Evolutionary conservation across 2,888 invertebrate species (phyloP), one percentile per base, ranked within the genome.

Genomic region (Drosophila neonasuta): DNA sequence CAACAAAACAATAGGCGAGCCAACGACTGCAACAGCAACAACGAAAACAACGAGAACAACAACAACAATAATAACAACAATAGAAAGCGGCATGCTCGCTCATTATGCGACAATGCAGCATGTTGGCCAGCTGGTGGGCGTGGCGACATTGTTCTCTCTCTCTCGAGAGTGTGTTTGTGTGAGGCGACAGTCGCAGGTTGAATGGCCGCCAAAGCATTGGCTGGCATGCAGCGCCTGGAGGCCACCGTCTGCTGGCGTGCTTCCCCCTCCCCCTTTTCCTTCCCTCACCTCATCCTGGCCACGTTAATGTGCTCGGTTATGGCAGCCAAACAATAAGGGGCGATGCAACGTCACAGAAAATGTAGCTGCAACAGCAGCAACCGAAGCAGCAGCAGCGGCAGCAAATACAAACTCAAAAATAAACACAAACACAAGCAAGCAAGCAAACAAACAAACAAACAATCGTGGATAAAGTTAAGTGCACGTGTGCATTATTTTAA

Each of bases 401-500:
- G 48, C 54, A 50, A 36, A 64, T 24, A 60, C 76, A 68, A 66
- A 63, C 63, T 64, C 60, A 68, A 36, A 57, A 15, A 36, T n/a
- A 36, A 36, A 34, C 34, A 34, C 11, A 34, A 34, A 34, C 34
- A 4, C 34, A 34, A 34, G 11, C 34, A 34, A 30, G 30, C 34
- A 52, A 24, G 15, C 45, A 58, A 29, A 41, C 36, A 57, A 17
- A 48, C 54, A 54, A 30, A 81, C 79, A 82, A 76, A 84, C 67
- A 80, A 69, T 84, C 77, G 84, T 81, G 88, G 79, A 88, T 89
- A 86, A 84, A 88, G 86, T 87, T 88, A 84, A 89, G 89, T 88
- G 88, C 86, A 88, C 84, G 87, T 89, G 87, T 89, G 88, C 89
- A 89, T 89, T 89, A 89, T 89, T 89, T 89, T 89, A 89, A 87